These are phyloP conservation scores for Cyclura pinguis DNA, from an alignment of 2,797 vertebrate genomes.

Conservation along the genomic window DNA sequence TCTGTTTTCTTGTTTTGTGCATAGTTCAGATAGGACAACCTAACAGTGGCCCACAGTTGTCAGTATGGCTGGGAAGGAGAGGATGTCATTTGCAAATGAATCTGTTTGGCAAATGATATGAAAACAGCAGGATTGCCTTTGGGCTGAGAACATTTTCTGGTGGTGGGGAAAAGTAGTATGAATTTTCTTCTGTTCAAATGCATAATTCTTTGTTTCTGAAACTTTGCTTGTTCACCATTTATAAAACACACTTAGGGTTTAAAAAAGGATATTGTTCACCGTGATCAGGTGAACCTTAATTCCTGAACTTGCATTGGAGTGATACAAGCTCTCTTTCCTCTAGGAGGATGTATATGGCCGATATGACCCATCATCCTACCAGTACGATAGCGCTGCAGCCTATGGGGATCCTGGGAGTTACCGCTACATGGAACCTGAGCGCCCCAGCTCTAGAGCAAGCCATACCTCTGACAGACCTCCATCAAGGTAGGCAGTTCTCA, in stretches of 20 bases:
- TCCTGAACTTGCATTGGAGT: neutral
- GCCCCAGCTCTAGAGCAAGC: constrained; percentile 93
- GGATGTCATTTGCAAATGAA: too few species aligned
- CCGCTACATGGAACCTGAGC: constrained; percentile 87
- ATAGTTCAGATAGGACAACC: too few species aligned
- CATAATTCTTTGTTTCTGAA: neutral
- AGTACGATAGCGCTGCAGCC: constrained; percentile 79
- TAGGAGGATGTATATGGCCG: constrained; percentile 85
- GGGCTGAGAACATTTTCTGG: too few species aligned
- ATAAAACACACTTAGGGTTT: neutral
- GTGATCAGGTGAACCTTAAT: neutral
- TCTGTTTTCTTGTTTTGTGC: too few species aligned
- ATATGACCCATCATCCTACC: constrained; percentile 84
- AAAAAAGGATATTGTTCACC: neutral
- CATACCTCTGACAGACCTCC: constrained; percentile 92
- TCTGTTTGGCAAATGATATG: too few species aligned
- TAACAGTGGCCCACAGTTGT: too few species aligned
- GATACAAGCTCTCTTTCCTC: neutral
- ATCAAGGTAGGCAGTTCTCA: constrained; percentile 82
- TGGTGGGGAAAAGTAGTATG: too few species aligned
- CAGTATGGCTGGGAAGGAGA: too few species aligned
- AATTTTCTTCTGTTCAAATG: too few species aligned
- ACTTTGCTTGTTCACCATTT: neutral
- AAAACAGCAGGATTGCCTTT: too few species aligned
- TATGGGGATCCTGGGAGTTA: constrained; percentile 83